Base-by-base conservation (phyloP, 1,140 invertebrate species). In the Hylaeus anthracinus region DNA sequence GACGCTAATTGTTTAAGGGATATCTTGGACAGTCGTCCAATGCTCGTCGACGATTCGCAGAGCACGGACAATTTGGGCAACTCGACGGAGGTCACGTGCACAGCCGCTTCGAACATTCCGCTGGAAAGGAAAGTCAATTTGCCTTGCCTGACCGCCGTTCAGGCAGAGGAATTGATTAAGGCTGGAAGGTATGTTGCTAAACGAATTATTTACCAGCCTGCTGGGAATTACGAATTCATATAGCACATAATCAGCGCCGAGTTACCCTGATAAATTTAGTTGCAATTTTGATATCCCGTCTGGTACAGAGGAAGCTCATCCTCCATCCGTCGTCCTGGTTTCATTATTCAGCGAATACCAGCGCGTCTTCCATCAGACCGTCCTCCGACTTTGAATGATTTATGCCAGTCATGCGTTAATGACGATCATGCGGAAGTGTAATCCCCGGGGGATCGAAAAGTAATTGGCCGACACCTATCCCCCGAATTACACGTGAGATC, bases 301-400 rank as follows among this genome's bases (percentile, higher is more conserved):
- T 45, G 10, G 45, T 56, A 67, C 64, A 66, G 43, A 53, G 66
- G 72, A 53, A 80, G 75, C 61, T 72, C 77, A 72, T 64, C 51
- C 55, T 69, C 65, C 75, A 83, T 80, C 61, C 83, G 66, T 83
- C 72, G 75, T 79, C 65, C 39, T 8, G 55, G 37, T 70, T 84
- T 84, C 82, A 83, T 85, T 84, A 85, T 85, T 85, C 82, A 85
- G 60, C 64, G 72, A 84, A 82, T 83, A 80, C 70, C 72, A 61
- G 70, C 72, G 73, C 66, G 77, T 12, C 58, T 43, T 41, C n/a
- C 14, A 5, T 63, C 61, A 72, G 61, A 53, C 83, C 48, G 66
- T 69, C 48, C 81, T 74, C 53, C 37, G 64, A 58, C 64, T 79
- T 53, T 80, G 76, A 63, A 85, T 80, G 71, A 65, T 85, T 80